Base-by-base conservation (phyloP, 2,113 vertebrate genomes). In the Gopherus flavomarginatus region DNA sequence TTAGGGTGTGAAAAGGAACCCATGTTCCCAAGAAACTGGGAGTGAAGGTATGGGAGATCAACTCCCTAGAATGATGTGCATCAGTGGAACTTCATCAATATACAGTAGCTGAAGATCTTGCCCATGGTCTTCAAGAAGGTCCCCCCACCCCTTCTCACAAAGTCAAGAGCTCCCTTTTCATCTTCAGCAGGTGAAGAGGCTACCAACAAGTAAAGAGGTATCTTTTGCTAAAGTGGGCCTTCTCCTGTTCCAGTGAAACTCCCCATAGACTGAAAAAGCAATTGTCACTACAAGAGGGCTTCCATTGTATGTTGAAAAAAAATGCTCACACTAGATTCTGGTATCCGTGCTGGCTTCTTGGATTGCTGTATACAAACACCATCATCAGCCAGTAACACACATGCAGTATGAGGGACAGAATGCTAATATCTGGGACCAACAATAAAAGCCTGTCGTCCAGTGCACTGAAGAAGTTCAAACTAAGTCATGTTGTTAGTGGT, bases 301-400 rank as follows among this genome's bases (percentile, higher is more conserved):
- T 57, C 62, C 80, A 4, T 11, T 47, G 29, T 29, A 10, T 10
- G 4, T 1, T 59, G 35, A 35, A 87, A 52, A 52, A 89, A 10
- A 0, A 22, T 14, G 2, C 9, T 13, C 56, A 50, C 3, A 0
- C 13, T 79, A 8, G 0, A 21, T 65, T 50, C 83, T 53, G 49
- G 21, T 10, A 54, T 24, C 44, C 10, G 38, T 50, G 22, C 8
- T 62, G 26, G 6, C 42, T 59, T 84, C 87, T 53, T 79, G 50
- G n/a, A 86, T 42, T 14, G 12, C 4, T 0, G 0, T 9, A 5
- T 4, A 17, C 12, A 22, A 0, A 0, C 6, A 24, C 26, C 14
- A 19, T 12, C 47, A 79, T 4, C 78, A 72, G 52, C 52, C 56
- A 56, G 3, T 19, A 53, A 57, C 0, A 0, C 49, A 27, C 6